Evolutionary conservation across 2,888 invertebrate species (phyloP), one percentile per base, ranked within the genome.

Genomic region (Pachliopta kotzebuea): DNA sequence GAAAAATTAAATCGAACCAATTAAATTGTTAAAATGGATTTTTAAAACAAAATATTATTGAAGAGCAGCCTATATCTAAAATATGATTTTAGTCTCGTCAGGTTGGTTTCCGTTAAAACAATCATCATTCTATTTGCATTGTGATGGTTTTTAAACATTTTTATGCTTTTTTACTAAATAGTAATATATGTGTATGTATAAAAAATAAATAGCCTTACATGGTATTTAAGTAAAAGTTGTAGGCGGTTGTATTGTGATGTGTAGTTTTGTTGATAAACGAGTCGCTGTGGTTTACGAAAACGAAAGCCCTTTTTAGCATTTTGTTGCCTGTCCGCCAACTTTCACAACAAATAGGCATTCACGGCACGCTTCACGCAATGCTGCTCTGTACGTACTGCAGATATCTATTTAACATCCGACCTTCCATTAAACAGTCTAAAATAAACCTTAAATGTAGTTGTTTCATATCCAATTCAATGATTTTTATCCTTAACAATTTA

Each of bases 311-410:
- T 75, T 69, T 68, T 61, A 66, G 69, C 71, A 76, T 75, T 76
- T 72, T 74, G 74, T 74, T 81, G 77, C 74, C 73, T 68, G 72
- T 75, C 74, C 67, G 73, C 71, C 71, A 70, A 84, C 90, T 90
- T 89, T 90, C 90, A 81, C 84, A 75, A 62, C 55, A 77, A 77
- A 76, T 79, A 78, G 75, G 74, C 71, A 88, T 84, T 80, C 84
- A 59, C 70, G 72, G 74, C 86, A 88, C 86, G 86, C 76, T 75
- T 77, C 81, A 81, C 77, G 59, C 65, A 58, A 60, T 63, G 50
- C 52, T 70, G 72, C 71, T 72, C 72, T 72, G 77, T 77, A 76
- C 76, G 71, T 55, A 55, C 61, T 31, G 49, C 45, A 57, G 45
- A 29, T 23, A 57, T 59, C 55, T 55, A 62, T 37, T 60, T 60